Base-by-base conservation (phyloP, 2,797 vertebrate species). In the Diplodus sargus region DNA sequence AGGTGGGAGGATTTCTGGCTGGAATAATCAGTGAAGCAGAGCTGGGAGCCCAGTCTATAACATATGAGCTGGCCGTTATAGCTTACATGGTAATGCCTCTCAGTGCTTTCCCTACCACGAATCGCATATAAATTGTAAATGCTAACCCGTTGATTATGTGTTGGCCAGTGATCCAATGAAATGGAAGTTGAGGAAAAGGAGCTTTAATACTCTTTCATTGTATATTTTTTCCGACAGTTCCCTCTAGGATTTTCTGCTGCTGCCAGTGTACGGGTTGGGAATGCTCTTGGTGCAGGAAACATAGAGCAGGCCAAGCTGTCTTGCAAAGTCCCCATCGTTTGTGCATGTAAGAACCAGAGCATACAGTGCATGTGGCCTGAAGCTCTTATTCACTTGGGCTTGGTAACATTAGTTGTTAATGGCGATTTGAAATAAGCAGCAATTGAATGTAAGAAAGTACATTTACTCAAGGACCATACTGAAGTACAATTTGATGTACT, bases 261-360 rank as follows among this genome's bases (percentile, higher is more conserved):
- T 0, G 96, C 83, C 17, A 96, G 94, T 0, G 95, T 99, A n/a
- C 93, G 96, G 3, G 96, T 99, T 6, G 98, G 98, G 57, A 97
- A 96, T 1, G 96, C 97, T 2, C 89, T 99, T 48, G 98, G 98
- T 28, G 96, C 97, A 0, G 96, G 97, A 56, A 94, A 98, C 42
- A 88, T 88, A 0, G 86, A 94, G 69, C 96, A 96, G 87, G 97
- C 98, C 54, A 97, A 94, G 90, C 94, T 93, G 12, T 96, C 97
- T 0, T 86, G 92, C 14, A 89, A 93, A 72, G 89, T 96, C 4
- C 85, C 96, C 0, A 56, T 98, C 78, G 23, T 97, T 49, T 95
- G 95, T 87, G 82, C 93, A 93, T 80, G 96, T 98, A 90, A 91
- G 93, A 77, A 45, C 43, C 22, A 30, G 4, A 15, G 9, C 30